Evolutionary conservation across 92 coral and sea anemone species (phyloP), one percentile per base, ranked within the genome.

Genomic region (Blastomussa wellsi): DNA sequence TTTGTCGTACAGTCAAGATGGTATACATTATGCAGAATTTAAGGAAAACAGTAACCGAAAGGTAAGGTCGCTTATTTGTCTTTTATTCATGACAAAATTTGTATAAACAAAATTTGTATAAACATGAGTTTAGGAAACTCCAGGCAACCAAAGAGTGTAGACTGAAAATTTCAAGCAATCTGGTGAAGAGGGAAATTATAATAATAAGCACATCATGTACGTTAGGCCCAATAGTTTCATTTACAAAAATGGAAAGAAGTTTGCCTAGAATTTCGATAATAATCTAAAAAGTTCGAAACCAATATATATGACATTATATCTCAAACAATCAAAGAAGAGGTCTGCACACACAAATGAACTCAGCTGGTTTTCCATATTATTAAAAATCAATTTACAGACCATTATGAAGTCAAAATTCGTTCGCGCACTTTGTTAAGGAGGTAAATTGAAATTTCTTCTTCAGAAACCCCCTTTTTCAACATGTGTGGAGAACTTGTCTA

Each of bases 1-100:
- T 79, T 47, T 94, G 88, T 75, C 90, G 22, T 92, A 82, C 87
- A 92, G 95, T 77, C 85, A 84, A 72, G 98, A 94, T 85, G 91
- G 92, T 0, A 88, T 86, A 33, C 89, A 88, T 14, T 92, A 68
- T 81, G 70, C 90, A 5, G 92, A 92, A 64, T 92, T 80, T 72
- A 84, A 82, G 62, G 76, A 88, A 51, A 79, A 88, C 70, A 74
- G 90, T 22, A 53, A 66, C 36, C 87, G 95, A 86, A 92, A 92
- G 95, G 95, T 92, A 78, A 35, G 24, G 37, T 29, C 26, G 19
- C 31, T 29, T 3, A 19, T 17, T 52, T 16, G 20, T 17, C 4
- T 12, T 17, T 20, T 36, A 11, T 29, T 28, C 37, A 33, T 4
- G 14, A 28, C 31, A 16, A 29, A 66, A 53, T 53, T 49, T 8